These are phyloP conservation scores for Coelogynopora nodosa DNA, from an alignment of 2,888 invertebrate genomes.

Conservation along the genomic window DNA sequence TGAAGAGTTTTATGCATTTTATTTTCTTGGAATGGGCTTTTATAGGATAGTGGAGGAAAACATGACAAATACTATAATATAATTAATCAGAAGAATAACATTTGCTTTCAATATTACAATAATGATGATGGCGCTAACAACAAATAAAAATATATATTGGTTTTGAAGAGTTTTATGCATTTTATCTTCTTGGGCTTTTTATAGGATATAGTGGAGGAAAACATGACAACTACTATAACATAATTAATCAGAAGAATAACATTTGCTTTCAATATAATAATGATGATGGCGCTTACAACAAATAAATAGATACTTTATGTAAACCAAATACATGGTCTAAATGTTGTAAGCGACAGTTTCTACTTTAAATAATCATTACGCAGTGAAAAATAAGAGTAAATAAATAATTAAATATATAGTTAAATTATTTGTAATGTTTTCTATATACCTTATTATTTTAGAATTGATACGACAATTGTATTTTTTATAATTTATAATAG, in stretches of 20 bases:
- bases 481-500: too few species aligned
- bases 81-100: neutral
- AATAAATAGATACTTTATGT: neutral
- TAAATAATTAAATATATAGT: conserved; percentile 16
- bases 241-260: conserved; percentile 6
- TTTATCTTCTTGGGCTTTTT: conserved; percentile 31
- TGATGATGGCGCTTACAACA: conserved; percentile 18
- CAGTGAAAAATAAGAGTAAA: conserved; percentile 5
- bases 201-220: too few species aligned
- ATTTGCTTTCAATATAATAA: conserved; percentile 10
- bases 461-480: too few species aligned
- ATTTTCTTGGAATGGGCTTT: conserved; percentile 13
- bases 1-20: conserved; percentile 25
- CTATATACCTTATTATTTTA: too few species aligned
- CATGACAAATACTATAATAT: neutral
- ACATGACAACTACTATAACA: neutral
- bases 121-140: conserved; percentile 22
- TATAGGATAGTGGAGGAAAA: conserved; percentile 26
- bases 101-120: conserved; percentile 14
- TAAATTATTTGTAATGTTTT: too few species aligned
- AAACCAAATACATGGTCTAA: conserved; percentile 23
- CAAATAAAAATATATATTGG: neutral
- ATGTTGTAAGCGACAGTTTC: neutral
- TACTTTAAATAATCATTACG: conserved; percentile 11
- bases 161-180: conserved; percentile 25